These are phyloP conservation scores for Clarias pachynema DNA, from an alignment of 2,797 vertebrate species.

Conservation along the genomic window DNA sequence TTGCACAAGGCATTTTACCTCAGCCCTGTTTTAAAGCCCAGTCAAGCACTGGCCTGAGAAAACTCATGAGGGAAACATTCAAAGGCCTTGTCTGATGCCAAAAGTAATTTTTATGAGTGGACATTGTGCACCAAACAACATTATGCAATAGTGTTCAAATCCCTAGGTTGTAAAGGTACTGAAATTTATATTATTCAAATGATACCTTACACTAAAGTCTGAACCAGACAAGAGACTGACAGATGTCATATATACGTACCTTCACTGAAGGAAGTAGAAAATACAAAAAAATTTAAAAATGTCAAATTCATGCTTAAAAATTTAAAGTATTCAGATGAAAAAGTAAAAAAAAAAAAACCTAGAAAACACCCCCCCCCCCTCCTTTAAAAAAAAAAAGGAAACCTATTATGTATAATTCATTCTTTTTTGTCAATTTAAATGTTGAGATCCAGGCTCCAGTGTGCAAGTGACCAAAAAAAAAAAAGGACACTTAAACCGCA, in stretches of 20 bases:
- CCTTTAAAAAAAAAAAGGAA: no score
- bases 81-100: slow-evolving; percentile 19
- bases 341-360: no score
- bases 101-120: slow-evolving; percentile 35
- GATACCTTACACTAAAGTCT: not conserved
- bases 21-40: slow-evolving; percentile 22
- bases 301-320: not conserved
- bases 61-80: slow-evolving; percentile 25
- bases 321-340: not conserved
- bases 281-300: not conserved
- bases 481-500: no score
- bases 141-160: slow-evolving; percentile 16
- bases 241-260: not conserved
- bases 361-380: no score
- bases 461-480: no score
- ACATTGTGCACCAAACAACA: slow-evolving; percentile 6
- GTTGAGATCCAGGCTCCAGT: no score
- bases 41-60: slow-evolving; percentile 25
- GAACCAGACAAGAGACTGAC: not conserved
- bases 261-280: not conserved
- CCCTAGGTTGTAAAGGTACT: not conserved
- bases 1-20: slow-evolving; percentile 40
- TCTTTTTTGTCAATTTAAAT: no score
- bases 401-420: no score
- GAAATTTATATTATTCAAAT: not conserved